Evolutionary conservation across 2,797 vertebrate species (phyloP).

Genomic region (Peromyscus eremicus): DNA sequence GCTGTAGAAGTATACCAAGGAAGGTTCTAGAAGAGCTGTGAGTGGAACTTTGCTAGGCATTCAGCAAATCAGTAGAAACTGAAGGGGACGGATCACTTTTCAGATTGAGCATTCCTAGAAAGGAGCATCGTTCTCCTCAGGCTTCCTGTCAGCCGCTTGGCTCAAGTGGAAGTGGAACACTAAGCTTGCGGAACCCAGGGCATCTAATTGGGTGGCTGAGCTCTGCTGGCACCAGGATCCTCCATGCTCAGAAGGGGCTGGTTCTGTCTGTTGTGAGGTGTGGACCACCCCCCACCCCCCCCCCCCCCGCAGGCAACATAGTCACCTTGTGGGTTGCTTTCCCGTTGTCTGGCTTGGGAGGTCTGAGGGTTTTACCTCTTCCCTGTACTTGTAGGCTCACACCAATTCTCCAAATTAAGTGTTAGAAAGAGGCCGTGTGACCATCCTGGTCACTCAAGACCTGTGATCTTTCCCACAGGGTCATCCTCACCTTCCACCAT

Average conservation of each 20-base stretch:
- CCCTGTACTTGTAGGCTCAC: not conserved
- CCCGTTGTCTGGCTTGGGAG: not conserved
- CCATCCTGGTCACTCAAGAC: rapidly evolving
- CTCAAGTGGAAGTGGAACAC: not conserved
- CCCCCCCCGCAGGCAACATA: not conserved
- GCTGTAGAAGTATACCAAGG: not conserved
- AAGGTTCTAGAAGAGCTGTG: not conserved
- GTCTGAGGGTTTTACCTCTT: not conserved
- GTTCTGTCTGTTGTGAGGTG: not conserved
- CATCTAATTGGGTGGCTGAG: not conserved
- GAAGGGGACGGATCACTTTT: too few species aligned
- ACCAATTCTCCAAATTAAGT: too few species aligned
- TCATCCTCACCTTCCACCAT: rapidly evolving
- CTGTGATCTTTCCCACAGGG: rapidly evolving
- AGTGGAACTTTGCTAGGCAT: not conserved
- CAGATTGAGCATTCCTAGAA: not conserved
- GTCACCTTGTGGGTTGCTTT: not conserved
- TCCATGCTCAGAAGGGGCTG: not conserved
- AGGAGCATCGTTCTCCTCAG: not conserved
- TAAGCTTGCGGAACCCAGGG: not conserved
- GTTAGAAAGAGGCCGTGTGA: not conserved
- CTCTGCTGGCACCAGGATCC: not conserved
- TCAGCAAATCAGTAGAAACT: not conserved
- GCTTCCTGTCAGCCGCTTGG: not conserved
- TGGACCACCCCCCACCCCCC: not conserved